A percentile compares a stretch with the other conserved stretches of the same genome.
Conservation (phyloP, 1,140 invertebrate genomes). For the Trachymyrmex septentrionalis region DNA sequence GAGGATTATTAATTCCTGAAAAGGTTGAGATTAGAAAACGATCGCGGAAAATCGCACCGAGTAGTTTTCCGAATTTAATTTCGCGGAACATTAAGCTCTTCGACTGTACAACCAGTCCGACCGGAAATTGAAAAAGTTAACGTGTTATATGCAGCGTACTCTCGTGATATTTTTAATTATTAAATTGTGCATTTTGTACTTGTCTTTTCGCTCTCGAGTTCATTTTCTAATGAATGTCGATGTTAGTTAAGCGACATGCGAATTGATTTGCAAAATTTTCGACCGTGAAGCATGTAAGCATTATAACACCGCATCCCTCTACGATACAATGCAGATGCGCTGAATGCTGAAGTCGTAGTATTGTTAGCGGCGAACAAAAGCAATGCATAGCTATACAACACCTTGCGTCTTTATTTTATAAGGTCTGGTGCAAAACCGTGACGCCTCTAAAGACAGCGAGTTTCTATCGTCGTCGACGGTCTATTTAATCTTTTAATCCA, state of each 20-base stretch:
- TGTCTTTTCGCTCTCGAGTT: not conserved
- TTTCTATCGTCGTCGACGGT: not conserved
- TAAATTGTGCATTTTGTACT: not conserved
- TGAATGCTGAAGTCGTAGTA: conserved; percentile 33
- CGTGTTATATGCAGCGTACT: not conserved
- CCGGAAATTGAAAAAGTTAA: conserved; percentile 44
- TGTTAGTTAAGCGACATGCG: not conserved
- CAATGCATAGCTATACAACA: not conserved
- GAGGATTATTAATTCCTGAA: conserved; percentile 43
- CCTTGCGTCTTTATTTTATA: conserved; percentile 22
- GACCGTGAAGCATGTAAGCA: not conserved
- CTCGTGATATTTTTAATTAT: conserved; percentile 8
- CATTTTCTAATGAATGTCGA: not conserved
- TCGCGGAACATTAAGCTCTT: conserved; percentile 36
- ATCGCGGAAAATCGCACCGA: not conserved
- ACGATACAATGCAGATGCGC: not conserved
- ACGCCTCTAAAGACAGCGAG: not conserved
- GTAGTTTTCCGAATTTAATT: conserved; percentile 46
- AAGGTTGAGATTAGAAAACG: not conserved
- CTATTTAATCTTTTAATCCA: conserved; percentile 36
- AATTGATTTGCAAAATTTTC: conserved; percentile 18
- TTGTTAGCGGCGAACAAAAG: conserved; percentile 37
- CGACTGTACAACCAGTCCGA: not conserved
- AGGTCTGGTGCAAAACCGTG: not conserved
- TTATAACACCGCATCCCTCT: not conserved